Evolutionary conservation across 2,113 vertebrate genomes (phyloP), one percentile per base, ranked within the genome.

Genomic region (Albula glossodonta): DNA sequence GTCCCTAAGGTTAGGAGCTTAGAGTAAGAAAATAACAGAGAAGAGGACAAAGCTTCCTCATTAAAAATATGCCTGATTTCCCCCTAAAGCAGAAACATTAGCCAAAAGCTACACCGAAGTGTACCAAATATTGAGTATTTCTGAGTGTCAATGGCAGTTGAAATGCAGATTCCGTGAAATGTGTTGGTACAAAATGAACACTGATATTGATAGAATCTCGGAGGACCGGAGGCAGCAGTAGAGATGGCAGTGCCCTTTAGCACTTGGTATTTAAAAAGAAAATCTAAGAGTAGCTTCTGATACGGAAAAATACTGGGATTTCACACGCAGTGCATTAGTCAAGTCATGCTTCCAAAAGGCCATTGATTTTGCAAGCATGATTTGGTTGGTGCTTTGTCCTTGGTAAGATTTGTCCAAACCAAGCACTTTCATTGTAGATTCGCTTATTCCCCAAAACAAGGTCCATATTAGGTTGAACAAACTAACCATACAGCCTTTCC

Each of bases 51-150:
- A n/a, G 25, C 41, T 77, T 5, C 53, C 84, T 85, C 78, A 56
- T 85, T 85, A 84, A 77, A 77, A 84, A 84, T 84, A 51, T 17
- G 78, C 78, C 19, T 19, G 78, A 19, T 17, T 22, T 25, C 66
- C 15, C 53, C 70, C n/a, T 22, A 8, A 19, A 74, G 70, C 70
- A 11, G 22, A 53, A 19, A 19, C 12, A 19, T 52, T 52, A 53
- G 7, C 22, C 70, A 31, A 11, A 7, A 52, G 66, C 22, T 66
- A 25, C 49, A 15, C 83, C n/a, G 10, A 53, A 49, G 51, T 4
- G 48, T 53, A 52, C 52, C 49, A 84, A 52, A 82, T 31, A 51
- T 25, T 22, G 13, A 51, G 50, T 22, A 17, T n/a, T 5, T 70
- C 80, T 19, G 50, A 12, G 56, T 56, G 10, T 82, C 19, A n/a